Evolutionary conservation across 2,888 invertebrate genomes (phyloP), one percentile per base, ranked within the genome.

Genomic region (Lottia gigantea): DNA sequence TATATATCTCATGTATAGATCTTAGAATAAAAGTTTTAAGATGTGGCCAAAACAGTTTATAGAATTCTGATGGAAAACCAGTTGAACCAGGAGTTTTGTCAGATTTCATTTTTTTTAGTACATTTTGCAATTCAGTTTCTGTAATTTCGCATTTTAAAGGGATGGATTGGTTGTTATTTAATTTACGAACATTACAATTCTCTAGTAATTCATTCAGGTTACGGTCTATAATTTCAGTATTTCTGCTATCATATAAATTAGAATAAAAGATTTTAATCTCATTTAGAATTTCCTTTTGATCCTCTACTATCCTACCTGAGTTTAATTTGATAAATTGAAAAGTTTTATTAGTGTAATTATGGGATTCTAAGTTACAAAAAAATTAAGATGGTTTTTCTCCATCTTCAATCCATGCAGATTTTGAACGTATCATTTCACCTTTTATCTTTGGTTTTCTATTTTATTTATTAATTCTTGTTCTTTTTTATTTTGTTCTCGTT

Each of bases 41-140:
- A 8, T 69, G n/a, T 7, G 14, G n/a, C 69, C 69, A 64, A 31
- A 69, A 69, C 23, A 64, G 64, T 40, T 47, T 64, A 25, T 47
- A 68, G 23, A 68, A 68, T 16, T 68, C 68, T 12, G 47, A 15
- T 14, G 55, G 19, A 40, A 62, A 67, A 7, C 67, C 67, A 11
- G 15, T 14, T 31, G 62, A 23, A n/a, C 67, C 67, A 26, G 67
- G 67, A 19, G 47, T 19, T 45, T 67, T 67, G 16, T 64, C 25
- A 46, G 16, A 65, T 26, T 64, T 64, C 69, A 64, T 69, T 19
- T 25, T 45, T 31, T 65, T 64, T 8, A 64, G n/a, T n/a, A 40
- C 47, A 7, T n/a, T 49, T n/a, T n/a, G 15, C 16, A 49, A 15
- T 16, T 49, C 49, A 16, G 16, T 19, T 49, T 49, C 49, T 19